Evolutionary conservation across 2,888 invertebrate species (phyloP).

Genomic region (Calameuta idolon): DNA sequence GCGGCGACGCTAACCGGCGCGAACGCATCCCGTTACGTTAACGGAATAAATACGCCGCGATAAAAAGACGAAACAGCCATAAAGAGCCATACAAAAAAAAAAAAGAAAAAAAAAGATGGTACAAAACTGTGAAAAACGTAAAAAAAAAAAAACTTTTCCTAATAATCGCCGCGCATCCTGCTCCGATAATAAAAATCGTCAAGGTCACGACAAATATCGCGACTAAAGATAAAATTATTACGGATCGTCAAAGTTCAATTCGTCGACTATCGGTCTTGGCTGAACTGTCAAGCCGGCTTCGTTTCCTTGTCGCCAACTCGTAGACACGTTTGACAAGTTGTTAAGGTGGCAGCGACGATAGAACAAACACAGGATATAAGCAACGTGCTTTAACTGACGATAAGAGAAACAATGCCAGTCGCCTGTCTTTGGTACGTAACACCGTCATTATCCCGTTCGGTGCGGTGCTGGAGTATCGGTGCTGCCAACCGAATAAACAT

Average conservation of each 20-base stretch:
- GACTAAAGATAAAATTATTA: not conserved
- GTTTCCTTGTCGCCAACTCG: not conserved
- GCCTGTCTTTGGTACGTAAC: not conserved
- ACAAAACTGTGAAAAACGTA: not conserved
- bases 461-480: not conserved
- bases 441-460: too few relatives aligned
- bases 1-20: too few relatives aligned
- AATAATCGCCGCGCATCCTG: not conserved
- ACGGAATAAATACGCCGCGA: not conserved
- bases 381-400: conserved; percentile 45
- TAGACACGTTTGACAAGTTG: not conserved
- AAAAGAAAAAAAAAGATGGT: too few relatives aligned
- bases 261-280: not conserved
- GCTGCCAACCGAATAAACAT: not conserved
- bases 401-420: conserved; percentile 34
- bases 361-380: conserved; percentile 37
- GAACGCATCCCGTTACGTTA: too few relatives aligned
- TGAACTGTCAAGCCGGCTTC: not conserved
- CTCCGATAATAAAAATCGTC: not conserved
- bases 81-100: too few relatives aligned
- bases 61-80: too few relatives aligned
- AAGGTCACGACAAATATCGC: not conserved
- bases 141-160: not conserved
- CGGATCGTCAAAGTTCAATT: not conserved
- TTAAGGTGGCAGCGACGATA: not conserved